phyloP scores from a whole-genome alignment of 2,113 vertebrate species.

The Cebidichthys violaceus region DNA sequence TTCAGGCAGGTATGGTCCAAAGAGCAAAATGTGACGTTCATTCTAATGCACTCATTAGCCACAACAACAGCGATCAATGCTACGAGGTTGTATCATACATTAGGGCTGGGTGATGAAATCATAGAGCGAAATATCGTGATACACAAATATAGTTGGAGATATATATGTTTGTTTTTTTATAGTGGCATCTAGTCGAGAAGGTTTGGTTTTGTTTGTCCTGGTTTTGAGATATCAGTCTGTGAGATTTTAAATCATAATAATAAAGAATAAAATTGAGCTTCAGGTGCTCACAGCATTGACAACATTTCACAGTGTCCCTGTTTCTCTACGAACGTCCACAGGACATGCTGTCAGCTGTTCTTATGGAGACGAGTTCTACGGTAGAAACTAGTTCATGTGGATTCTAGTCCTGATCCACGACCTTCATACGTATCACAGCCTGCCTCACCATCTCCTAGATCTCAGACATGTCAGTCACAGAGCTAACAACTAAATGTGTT shows the following conservation, averaged over 20 bases:
- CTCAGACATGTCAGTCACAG: neutral
- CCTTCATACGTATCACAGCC: neutral
- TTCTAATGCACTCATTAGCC: neutral
- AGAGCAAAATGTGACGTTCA: neutral
- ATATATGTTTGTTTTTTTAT: neutral
- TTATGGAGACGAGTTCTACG: neutral
- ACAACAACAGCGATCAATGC: conserved; percentile 27
- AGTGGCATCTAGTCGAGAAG: neutral
- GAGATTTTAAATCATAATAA: neutral
- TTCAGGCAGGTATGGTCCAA: neutral
- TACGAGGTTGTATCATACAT: neutral
- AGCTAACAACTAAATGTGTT: neutral
- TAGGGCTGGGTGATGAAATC: no score
- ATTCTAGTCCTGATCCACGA: neutral
- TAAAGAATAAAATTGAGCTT: neutral
- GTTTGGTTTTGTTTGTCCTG: no score
- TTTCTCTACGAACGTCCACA: neutral
- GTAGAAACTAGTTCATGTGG: neutral
- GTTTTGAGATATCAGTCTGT: neutral
- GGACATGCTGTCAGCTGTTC: neutral
- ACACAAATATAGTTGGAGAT: no score
- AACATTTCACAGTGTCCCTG: neutral
- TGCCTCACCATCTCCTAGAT: neutral
- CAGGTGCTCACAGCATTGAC: neutral
- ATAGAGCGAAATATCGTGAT: no score